Evolutionary conservation across 2,797 vertebrate genomes (phyloP).

Genomic region (Intellagama lesueurii): DNA sequence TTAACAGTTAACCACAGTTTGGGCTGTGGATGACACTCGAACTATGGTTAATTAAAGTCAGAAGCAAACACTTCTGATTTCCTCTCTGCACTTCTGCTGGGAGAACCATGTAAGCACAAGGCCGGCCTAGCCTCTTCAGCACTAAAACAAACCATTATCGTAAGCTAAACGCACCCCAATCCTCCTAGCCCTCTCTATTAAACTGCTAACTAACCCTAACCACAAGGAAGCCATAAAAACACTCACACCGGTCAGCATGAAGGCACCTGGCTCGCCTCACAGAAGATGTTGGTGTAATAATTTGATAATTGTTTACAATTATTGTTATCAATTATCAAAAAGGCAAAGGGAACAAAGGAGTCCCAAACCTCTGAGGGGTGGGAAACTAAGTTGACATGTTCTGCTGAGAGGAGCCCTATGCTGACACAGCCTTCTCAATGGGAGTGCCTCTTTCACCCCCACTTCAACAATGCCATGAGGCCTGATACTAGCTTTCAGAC

Average conservation of each 20-base stretch:
- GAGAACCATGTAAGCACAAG: no score
- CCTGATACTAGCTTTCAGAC: background rate
- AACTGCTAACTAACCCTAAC: background rate
- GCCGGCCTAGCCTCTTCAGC: no score
- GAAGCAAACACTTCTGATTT: no score
- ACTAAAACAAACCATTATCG: background rate
- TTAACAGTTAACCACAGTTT: background rate
- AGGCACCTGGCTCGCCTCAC: background rate
- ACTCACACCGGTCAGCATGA: no score
- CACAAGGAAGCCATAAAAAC: background rate
- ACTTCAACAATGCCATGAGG: background rate
- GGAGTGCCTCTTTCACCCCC: background rate
- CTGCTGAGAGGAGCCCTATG: background rate
- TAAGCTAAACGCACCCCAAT: background rate
- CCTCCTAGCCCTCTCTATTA: background rate
- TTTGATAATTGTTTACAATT: no score
- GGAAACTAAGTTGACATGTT: background rate
- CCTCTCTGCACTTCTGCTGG: no score
- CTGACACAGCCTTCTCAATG: no score
- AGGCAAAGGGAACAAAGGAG: background rate
- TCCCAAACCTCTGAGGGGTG: background rate
- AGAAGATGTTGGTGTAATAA: background rate
- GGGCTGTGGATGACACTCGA: background rate
- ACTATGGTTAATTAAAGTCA: no score
- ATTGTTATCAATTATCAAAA: no score